A percentile compares a stretch with the other conserved stretches of the same genome.
These are phyloP conservation scores for Coptotermes formosanus DNA, from an alignment of 1,140 invertebrate species.

Conservation along the genomic window DNA sequence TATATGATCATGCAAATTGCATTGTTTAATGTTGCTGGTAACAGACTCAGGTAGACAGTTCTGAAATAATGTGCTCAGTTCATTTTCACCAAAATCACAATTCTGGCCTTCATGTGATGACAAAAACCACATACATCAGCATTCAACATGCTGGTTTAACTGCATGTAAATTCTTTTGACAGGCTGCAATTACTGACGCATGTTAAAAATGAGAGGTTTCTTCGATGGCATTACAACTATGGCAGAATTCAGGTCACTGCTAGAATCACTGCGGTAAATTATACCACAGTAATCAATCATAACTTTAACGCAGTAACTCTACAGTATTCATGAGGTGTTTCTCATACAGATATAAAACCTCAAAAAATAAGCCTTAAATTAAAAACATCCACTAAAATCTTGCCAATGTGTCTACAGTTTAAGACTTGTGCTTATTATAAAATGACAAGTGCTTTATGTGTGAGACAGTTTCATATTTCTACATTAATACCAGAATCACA, in stretches of 20 bases:
- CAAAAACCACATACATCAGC: neutral
- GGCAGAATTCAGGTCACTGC: neutral
- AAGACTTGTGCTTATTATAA: no score
- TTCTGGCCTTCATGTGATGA: neutral
- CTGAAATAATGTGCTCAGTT: neutral
- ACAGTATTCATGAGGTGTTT: no score
- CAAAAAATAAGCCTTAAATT: no score
- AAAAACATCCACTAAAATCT: no score
- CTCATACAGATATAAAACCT: no score
- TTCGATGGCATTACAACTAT: neutral
- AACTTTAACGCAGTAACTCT: no score
- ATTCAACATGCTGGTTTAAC: neutral
- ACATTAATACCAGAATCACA: no score
- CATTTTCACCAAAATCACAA: neutral
- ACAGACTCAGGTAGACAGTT: neutral
- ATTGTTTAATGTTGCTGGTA: neutral
- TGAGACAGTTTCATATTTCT: no score
- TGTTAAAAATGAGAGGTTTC: neutral
- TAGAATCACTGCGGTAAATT: neutral
- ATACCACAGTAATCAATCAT: no score
- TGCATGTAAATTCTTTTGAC: neutral
- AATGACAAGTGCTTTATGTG: no score
- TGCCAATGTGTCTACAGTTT: no score
- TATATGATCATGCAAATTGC: neutral
- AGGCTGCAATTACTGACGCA: neutral